Evolutionary conservation across 2,113 vertebrate genomes (phyloP), one percentile per base, ranked within the genome.

Genomic region (Anguilla rostrata): DNA sequence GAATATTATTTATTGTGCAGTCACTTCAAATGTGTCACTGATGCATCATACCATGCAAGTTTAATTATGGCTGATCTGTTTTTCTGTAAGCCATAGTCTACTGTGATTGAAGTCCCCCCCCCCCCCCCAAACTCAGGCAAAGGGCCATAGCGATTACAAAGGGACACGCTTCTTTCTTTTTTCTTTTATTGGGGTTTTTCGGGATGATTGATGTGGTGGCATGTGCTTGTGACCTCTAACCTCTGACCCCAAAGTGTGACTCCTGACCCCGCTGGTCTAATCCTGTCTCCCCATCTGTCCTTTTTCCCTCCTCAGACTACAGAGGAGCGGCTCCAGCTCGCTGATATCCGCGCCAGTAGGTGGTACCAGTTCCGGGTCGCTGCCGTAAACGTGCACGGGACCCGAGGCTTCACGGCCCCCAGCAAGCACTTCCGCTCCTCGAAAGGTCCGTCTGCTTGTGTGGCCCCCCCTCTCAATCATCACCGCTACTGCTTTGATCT

Each of bases 281-380:
- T 90, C 83, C 88, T 87, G 87, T 22, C 86, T 81, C 87, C 85
- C 92, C 92, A 91, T 94, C 92, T 95, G 93, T 92, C 91, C 91
- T 90, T 81, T 81, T 39, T 5, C 84, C 75, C 75, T 14, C 39
- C 16, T 16, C 95, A 99, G 98, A 97, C 96, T 39, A 97, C 98
- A 0, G 98, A 98, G 0, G 97, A 99, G 91, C 95, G 95, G 0
- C 86, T 97, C 34, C 95, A 95, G 88, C 94, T 99, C 94, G 92
- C 81, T 0, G 97, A 98, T 93, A 94, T 96, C 88, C 95, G 98
- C 57, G 96, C 98, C 0, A 97, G 96, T 94, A 91, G 98, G 86
- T 99, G 98, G 98, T 99, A 99, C 95, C 98, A 99, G 96, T 99
- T 99, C 95, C 96, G 98, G 0, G 97, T 99, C 90, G 98, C 98